phyloP scores from a whole-genome alignment of 2,113 vertebrate genomes.

The Saguinus imperator region DNA sequence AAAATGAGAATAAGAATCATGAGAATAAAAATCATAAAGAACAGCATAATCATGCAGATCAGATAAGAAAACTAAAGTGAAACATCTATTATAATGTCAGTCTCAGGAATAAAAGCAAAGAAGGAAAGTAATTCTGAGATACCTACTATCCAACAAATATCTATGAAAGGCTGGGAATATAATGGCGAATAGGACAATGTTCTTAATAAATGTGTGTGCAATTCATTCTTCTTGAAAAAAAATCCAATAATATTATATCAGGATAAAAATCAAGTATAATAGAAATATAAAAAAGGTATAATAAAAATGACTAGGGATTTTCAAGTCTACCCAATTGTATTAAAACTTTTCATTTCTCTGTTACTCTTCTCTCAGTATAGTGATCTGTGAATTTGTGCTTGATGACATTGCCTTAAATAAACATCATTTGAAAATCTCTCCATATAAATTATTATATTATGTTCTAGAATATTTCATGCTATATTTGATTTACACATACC shows the following conservation, averaged over 20 bases:
- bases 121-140: neutral
- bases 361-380: neutral
- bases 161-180: neutral
- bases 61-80: slow-evolving; percentile 29
- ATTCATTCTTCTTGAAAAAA: neutral
- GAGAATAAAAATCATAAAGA: neutral
- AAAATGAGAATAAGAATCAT: slow-evolving; percentile 19
- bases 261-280: slow-evolving; percentile 32
- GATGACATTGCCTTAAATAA: neutral
- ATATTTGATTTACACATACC: slow-evolving; percentile 15
- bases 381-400: neutral
- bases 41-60: neutral
- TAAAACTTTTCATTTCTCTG: slow-evolving; percentile 26
- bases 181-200: neutral
- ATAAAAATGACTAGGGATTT: neutral
- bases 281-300: neutral
- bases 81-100: neutral
- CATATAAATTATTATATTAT: neutral
- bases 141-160: neutral
- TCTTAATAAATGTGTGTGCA: slow-evolving; percentile 14
- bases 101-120: neutral
- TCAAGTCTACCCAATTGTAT: neutral
- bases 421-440: neutral
- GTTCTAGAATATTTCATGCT: neutral
- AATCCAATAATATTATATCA: neutral